Percentiles rank a stretch among this genome's conserved stretches.
Evolutionary conservation across 2,113 vertebrate genomes (phyloP).

Genomic region (Choloepus hoffmanni): DNA sequence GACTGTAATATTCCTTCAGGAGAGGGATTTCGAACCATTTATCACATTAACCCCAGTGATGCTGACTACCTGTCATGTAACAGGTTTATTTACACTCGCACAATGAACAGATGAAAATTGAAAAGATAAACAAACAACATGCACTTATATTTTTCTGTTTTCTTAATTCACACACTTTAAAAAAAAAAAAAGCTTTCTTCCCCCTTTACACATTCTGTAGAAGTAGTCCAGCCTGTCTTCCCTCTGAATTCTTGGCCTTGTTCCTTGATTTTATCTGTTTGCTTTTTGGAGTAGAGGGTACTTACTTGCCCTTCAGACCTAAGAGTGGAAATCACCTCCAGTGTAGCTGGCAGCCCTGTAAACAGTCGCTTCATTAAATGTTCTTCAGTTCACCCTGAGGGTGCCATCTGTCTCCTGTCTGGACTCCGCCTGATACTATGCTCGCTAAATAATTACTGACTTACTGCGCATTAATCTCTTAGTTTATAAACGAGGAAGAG

Average conservation of each 20-base stretch:
- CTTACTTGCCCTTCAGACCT: not conserved
- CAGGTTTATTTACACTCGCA: not conserved
- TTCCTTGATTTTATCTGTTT: not conserved
- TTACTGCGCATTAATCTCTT: not conserved
- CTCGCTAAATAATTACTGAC: not conserved
- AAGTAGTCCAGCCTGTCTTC: not conserved
- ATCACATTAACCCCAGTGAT: not conserved
- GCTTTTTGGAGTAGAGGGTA: not conserved
- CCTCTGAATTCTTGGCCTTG: not conserved
- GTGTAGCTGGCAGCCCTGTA: not conserved
- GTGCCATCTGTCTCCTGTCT: not conserved
- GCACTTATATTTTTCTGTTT: not conserved
- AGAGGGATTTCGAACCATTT: not conserved
- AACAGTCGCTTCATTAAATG: not conserved
- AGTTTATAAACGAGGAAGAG: not conserved
- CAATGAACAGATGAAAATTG: not conserved
- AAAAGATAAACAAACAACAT: not conserved
- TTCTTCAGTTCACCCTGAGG: not conserved
- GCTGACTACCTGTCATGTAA: not conserved
- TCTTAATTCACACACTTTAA: not conserved
- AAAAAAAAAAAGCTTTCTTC: not conserved
- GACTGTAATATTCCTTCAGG: not conserved
- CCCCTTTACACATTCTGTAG: not conserved
- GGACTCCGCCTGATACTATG: not conserved
- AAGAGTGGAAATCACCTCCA: not conserved